Evolutionary conservation across 2,113 vertebrate genomes (phyloP).

Genomic region (Apodemus speciosus): DNA sequence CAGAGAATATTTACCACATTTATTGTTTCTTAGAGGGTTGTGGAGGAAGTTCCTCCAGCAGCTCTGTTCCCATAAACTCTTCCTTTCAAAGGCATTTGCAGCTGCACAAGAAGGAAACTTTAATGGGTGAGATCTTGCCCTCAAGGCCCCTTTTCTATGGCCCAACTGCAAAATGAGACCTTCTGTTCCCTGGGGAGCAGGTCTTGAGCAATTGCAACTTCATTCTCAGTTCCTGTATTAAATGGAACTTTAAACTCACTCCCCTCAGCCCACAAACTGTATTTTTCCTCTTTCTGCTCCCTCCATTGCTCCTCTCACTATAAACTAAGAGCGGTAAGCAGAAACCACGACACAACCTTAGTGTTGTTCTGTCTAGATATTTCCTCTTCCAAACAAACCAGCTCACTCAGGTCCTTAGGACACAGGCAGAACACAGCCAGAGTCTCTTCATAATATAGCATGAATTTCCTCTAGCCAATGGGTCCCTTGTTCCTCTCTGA

Average conservation of each 20-base stretch:
- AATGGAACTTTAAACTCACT: not conserved
- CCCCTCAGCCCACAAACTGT: no score
- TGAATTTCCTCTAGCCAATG: not conserved
- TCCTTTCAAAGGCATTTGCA: not conserved
- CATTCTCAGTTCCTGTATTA: not conserved
- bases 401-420: not conserved
- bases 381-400: not conserved
- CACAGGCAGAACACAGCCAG: not conserved
- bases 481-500: not conserved
- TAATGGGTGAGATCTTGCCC: not conserved
- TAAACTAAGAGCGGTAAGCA: not conserved
- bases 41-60: not conserved
- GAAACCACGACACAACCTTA: not conserved
- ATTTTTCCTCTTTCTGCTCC: not conserved
- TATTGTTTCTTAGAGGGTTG: not conserved
- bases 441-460: not conserved
- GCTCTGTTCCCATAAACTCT: not conserved
- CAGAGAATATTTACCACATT: not conserved
- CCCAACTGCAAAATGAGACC: not conserved
- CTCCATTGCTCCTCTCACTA: not conserved
- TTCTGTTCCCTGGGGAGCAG: not conserved
- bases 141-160: not conserved
- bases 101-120: not conserved
- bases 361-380: not conserved
- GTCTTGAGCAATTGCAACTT: not conserved